Conservation (phyloP, 1,140 invertebrate species). For the Hylyphantes graminicola region DNA sequence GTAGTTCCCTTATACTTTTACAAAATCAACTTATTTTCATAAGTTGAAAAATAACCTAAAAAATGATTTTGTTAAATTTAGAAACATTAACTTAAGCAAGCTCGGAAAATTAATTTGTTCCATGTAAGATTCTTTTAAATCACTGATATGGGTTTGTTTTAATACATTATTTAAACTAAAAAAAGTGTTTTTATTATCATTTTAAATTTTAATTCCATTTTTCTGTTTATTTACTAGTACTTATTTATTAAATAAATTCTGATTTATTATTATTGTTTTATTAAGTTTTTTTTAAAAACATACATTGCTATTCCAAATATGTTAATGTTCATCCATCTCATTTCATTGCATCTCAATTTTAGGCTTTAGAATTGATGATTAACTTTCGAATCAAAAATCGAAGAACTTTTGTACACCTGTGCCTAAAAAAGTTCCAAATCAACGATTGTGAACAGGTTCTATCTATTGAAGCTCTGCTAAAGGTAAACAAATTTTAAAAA, state of each 20-base stretch:
- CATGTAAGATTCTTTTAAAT: too few relatives aligned
- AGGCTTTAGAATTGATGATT: constrained; percentile 50
- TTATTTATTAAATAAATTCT: not conserved
- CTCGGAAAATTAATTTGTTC: too few relatives aligned
- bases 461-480: constrained; percentile 49
- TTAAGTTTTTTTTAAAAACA: not conserved
- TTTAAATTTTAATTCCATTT: not conserved
- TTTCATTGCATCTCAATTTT: not conserved
- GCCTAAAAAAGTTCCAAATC: constrained; percentile 43
- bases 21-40: too few relatives aligned
- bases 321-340: not conserved
- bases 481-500: constrained; percentile 9
- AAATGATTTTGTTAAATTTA: too few relatives aligned
- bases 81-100: too few relatives aligned
- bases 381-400: constrained; percentile 31
- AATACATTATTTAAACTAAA: too few relatives aligned
- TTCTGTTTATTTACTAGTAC: not conserved
- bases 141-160: too few relatives aligned
- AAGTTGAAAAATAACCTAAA: too few relatives aligned
- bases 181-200: not conserved
- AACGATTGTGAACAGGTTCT: constrained; percentile 14
- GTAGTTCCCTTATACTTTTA: too few relatives aligned
- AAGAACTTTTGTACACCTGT: constrained; percentile 41
- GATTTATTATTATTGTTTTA: not conserved
- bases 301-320: not conserved